phyloP scores from a whole-genome alignment of 2,113 vertebrate genomes.

The Desmodus rotundus region DNA sequence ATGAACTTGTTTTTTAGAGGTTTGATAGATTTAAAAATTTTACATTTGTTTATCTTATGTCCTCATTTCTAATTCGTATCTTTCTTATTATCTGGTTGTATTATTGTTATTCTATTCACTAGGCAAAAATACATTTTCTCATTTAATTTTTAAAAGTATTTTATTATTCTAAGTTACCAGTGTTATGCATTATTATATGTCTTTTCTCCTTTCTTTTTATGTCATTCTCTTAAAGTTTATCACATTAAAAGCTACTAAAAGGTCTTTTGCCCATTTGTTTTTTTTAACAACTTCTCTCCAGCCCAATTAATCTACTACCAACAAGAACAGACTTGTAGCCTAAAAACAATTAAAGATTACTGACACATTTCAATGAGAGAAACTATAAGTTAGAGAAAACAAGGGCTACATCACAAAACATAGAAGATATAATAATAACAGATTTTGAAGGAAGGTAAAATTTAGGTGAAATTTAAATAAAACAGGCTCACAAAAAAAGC shows the following conservation, averaged over 20 bases:
- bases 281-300: neutral
- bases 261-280: neutral
- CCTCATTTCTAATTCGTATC: neutral
- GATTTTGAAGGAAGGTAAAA: neutral
- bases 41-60: neutral
- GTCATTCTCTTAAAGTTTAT: neutral
- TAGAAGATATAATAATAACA: neutral
- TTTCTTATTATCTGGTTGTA: neutral
- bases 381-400: neutral
- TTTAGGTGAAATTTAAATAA: neutral
- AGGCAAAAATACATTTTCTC: neutral
- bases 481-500: neutral
- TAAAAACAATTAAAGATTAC: neutral
- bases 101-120: neutral
- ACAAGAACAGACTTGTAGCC: neutral
- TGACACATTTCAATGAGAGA: neutral
- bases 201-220: neutral
- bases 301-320: neutral
- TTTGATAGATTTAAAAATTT: neutral
- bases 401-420: neutral
- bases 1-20: neutral
- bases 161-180: neutral
- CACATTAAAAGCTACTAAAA: neutral
- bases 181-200: neutral
- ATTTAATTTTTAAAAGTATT: neutral